phyloP scores from a whole-genome alignment of 2,888 invertebrate species.

The Drosophila kanekoi region DNA sequence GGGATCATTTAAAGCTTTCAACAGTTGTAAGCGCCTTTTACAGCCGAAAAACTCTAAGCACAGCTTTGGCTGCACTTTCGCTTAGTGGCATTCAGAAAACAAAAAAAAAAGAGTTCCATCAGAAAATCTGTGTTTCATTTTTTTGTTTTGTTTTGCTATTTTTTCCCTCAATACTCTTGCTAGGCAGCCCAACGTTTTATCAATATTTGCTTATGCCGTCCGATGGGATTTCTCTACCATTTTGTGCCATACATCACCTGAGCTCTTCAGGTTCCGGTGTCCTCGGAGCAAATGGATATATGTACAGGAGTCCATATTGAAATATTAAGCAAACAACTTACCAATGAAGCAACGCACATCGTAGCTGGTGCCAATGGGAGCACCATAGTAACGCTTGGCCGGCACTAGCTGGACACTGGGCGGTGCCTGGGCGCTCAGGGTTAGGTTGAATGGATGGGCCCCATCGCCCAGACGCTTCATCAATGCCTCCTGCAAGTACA shows the following conservation, averaged over 20 bases:
- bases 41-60: too few relatives aligned
- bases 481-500: conserved; percentile 90
- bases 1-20: too few relatives aligned
- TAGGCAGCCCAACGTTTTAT: too few relatives aligned
- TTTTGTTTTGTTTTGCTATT: background rate
- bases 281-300: conserved; percentile 3
- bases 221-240: background rate
- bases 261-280: background rate
- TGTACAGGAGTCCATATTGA: conserved; percentile 3
- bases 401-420: conserved; percentile 96
- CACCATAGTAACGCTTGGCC: conserved; percentile 95
- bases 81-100: background rate
- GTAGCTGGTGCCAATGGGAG: conserved; percentile 96
- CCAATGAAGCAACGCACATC: conserved; percentile 94
- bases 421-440: conserved; percentile 93
- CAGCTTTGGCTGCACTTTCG: too few relatives aligned
- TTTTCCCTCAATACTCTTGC: background rate
- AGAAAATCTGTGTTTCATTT: background rate
- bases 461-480: conserved; percentile 91
- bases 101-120: background rate
- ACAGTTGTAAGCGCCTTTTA: too few relatives aligned
- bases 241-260: conserved; percentile 14
- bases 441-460: conserved; percentile 92
- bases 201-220: background rate
- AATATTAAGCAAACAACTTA: conserved; percentile 85